Evolutionary conservation across 2,797 vertebrate genomes (phyloP).

Genomic region (Eulemur albifrons): DNA sequence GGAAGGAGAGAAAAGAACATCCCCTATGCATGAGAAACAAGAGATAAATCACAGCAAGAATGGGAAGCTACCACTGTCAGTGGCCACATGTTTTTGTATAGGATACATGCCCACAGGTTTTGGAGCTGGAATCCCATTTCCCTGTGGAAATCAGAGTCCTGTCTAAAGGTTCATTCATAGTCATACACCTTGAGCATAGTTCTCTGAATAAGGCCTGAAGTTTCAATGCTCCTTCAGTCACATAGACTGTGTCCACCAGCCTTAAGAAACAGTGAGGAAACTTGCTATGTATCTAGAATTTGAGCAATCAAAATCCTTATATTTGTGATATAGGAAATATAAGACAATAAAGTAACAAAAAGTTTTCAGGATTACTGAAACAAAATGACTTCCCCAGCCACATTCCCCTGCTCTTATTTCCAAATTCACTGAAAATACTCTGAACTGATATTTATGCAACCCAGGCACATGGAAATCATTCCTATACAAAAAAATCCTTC

Average conservation of each 20-base stretch:
- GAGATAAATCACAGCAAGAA: neutral
- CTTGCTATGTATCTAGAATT: neutral
- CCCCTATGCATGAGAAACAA: neutral
- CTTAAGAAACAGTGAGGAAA: neutral
- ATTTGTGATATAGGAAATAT: neutral
- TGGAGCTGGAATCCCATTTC: neutral
- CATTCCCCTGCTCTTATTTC: neutral
- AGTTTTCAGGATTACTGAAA: neutral
- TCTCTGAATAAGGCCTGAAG: neutral
- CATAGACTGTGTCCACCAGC: neutral
- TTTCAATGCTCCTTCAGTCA: neutral
- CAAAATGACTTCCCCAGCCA: neutral
- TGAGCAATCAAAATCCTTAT: neutral
- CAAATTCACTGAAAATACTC: neutral
- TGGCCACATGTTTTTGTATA: neutral
- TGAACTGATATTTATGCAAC: neutral
- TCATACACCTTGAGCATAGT: neutral
- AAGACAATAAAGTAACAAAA: neutral
- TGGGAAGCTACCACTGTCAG: neutral
- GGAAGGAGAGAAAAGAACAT: conserved; percentile 10
- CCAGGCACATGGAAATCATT: neutral
- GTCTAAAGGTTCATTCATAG: neutral
- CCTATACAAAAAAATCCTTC: neutral
- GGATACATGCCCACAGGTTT: neutral
- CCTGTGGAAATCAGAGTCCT: neutral